Conservation (phyloP, 2,888 invertebrate species). For the Xanthostigma xanthostigma region DNA sequence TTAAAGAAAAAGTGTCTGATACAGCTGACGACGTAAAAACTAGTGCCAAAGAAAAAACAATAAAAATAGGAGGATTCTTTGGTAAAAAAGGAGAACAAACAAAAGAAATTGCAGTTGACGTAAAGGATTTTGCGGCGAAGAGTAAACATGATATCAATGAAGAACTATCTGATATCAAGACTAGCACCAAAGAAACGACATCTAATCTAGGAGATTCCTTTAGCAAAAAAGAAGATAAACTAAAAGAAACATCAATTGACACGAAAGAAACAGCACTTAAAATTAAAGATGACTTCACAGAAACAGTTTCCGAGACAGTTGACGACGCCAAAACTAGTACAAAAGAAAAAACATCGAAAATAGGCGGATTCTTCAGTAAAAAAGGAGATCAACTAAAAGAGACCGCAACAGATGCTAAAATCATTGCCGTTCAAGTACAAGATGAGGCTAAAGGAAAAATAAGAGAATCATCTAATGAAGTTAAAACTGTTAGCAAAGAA, state of each 20-base stretch:
- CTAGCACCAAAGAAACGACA: no score
- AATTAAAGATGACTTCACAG: neutral
- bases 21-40: constrained; percentile 5
- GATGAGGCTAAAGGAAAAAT: no score
- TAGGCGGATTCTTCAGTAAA: constrained; percentile 2
- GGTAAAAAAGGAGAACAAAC: constrained; percentile 10
- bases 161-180: neutral
- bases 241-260: constrained; percentile 2
- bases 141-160: neutral
- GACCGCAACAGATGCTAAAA: constrained; percentile 5
- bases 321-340: neutral
- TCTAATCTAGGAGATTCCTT: no score
- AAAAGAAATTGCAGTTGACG: constrained; percentile 6
- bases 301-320: neutral
- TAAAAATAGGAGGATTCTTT: constrained; percentile 10
- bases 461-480: no score
- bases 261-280: constrained; percentile 2
- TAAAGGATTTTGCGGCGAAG: neutral
- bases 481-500: no score
- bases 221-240: constrained; percentile 1
- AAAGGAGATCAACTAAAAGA: constrained; percentile 2
- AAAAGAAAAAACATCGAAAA: neutral
- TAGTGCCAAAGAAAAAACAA: constrained; percentile 1
- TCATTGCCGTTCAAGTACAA: neutral
- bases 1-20: constrained; percentile 3